phyloP scores from a whole-genome alignment of 1,140 invertebrate species.

The Laupala kohalensis region DNA sequence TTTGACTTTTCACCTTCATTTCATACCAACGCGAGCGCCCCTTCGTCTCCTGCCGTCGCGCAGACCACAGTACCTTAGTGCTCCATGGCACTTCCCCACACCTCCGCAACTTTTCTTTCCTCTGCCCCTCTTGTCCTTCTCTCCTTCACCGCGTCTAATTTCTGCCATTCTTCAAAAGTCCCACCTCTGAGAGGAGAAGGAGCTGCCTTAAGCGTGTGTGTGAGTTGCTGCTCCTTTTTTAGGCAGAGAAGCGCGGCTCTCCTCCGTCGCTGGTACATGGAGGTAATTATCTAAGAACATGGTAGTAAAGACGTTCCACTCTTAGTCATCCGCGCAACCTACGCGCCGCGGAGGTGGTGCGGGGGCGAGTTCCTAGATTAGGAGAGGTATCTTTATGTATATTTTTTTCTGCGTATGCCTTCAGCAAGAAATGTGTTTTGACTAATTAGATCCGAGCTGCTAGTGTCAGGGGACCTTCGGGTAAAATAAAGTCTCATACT shows the following conservation, averaged over 20 bases:
- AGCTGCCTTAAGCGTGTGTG: background rate
- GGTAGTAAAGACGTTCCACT: background rate
- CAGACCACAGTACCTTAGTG: background rate
- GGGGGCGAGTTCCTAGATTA: background rate
- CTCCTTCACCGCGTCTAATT: background rate
- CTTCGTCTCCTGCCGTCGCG: background rate
- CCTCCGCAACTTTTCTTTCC: background rate
- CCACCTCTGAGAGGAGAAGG: background rate
- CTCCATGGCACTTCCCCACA: background rate
- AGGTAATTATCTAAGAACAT: background rate
- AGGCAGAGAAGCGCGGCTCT: background rate
- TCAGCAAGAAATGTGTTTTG: background rate
- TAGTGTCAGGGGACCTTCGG: background rate
- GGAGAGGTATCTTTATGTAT: background rate
- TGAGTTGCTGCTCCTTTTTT: background rate
- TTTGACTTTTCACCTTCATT: background rate
- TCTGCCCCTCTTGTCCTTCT: background rate
- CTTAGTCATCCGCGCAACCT: background rate
- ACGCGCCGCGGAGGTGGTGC: background rate
- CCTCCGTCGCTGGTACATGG: background rate
- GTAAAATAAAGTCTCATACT: background rate
- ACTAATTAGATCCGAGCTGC: background rate
- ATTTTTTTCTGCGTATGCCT: background rate
- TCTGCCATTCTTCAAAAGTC: background rate
- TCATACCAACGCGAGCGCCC: too few species aligned